These are phyloP conservation scores for Linnaemya vulpina DNA, from an alignment of 2,888 invertebrate species.

Conservation along the genomic window DNA sequence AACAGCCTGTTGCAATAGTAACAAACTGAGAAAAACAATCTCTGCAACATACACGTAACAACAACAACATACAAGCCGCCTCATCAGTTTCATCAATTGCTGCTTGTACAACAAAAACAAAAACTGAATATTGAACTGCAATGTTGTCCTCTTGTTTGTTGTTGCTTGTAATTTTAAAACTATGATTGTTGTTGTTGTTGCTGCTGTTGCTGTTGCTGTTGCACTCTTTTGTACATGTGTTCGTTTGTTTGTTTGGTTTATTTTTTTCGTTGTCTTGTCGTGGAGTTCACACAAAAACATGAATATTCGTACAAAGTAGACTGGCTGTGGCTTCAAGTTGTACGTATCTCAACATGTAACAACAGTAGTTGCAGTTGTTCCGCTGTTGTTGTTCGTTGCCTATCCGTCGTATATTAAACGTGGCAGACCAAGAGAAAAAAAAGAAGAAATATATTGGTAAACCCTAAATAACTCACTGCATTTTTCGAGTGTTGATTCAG, in stretches of 20 bases:
- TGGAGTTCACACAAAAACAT: slow-evolving; percentile 62
- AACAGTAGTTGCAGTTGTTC: slow-evolving; percentile 53
- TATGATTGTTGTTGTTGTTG: slow-evolving; percentile 8
- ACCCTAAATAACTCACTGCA: slow-evolving; percentile 69
- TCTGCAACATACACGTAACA: slow-evolving; percentile 42
- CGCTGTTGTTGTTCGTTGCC: slow-evolving; percentile 28
- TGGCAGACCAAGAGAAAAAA: not conserved
- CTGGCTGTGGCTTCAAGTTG: slow-evolving; percentile 20
- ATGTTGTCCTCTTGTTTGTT: slow-evolving; percentile 66
- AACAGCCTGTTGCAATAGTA: slow-evolving; percentile 63
- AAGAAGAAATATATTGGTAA: slow-evolving; percentile 5
- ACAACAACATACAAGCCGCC: slow-evolving; percentile 55
- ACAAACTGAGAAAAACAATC: slow-evolving; percentile 44
- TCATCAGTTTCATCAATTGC: slow-evolving; percentile 71
- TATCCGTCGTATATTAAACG: slow-evolving; percentile 14
- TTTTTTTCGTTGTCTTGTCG: slow-evolving; percentile 13
- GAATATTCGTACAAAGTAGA: slow-evolving; percentile 49
- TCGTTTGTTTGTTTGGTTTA: slow-evolving; percentile 18
- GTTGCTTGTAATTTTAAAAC: slow-evolving; percentile 43
- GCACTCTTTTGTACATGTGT: slow-evolving; percentile 54
- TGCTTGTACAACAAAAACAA: slow-evolving; percentile 36
- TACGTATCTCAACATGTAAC: slow-evolving; percentile 43
- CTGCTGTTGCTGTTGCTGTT: slow-evolving; percentile 23
- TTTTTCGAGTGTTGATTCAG: slow-evolving; percentile 69
- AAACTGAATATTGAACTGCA: slow-evolving; percentile 64